Conservation (phyloP, 2,797 vertebrate genomes). For the Periophthalmus magnuspinnatus region DNA sequence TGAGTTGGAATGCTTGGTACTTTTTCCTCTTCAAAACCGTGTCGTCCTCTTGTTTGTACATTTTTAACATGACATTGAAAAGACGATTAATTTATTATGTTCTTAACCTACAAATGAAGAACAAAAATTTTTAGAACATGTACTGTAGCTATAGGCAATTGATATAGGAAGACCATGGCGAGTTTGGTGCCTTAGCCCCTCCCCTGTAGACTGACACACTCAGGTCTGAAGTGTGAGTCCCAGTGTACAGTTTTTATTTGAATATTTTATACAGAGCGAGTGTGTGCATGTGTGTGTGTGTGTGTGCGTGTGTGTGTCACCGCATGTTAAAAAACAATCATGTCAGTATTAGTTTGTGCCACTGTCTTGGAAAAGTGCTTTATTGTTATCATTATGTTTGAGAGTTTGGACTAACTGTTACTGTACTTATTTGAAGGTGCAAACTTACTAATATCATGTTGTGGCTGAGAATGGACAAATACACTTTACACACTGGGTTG, state of each 20-base stretch:
- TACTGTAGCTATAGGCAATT: background rate
- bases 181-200: constrained; percentile 29
- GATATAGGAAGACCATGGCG: background rate
- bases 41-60: background rate
- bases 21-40: background rate
- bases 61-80: background rate
- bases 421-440: constrained; percentile 5
- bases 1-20: constrained; percentile 23
- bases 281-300: constrained; percentile 39
- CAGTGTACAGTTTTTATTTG: constrained; percentile 44
- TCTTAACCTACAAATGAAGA: constrained; percentile 3
- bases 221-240: constrained; percentile 17
- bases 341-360: constrained; percentile 41
- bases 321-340: constrained; percentile 21
- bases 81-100: background rate
- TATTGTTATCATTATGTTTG: background rate
- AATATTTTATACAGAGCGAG: constrained; percentile 46
- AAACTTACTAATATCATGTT: constrained; percentile 5
- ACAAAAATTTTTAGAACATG: background rate
- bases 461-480: background rate
- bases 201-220: constrained; percentile 25
- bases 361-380: constrained; percentile 2
- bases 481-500: constrained; percentile 16
- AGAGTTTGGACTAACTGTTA: constrained; percentile 32
- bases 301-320: constrained; percentile 36